A percentile compares a stretch with the other conserved stretches of the same genome.
phyloP scores from a whole-genome alignment of 1,140 invertebrate genomes.

The Chymomyza costata region DNA sequence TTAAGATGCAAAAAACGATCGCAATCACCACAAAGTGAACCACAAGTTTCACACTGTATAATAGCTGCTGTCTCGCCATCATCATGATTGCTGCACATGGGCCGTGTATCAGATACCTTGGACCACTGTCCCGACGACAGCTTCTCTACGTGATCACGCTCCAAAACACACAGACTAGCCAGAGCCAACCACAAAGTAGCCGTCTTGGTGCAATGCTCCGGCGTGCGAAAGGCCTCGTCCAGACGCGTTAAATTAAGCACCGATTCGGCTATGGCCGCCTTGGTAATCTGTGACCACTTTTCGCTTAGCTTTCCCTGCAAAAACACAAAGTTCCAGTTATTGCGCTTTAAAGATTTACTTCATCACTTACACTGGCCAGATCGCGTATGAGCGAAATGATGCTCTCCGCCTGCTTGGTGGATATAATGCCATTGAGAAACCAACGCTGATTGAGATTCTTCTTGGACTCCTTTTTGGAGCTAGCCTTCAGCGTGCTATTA shows the following conservation, averaged over 20 bases:
- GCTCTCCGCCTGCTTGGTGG: conserved; percentile 88
- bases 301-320: conserved; percentile 90
- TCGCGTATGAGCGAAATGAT: conserved; percentile 92
- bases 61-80: conserved; percentile 96
- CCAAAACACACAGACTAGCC: conserved; percentile 93
- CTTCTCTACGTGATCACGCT: conserved; percentile 93
- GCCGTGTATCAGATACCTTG: conserved; percentile 75
- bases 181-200: conserved; percentile 94
- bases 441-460: conserved; percentile 78
- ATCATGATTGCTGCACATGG: conserved; percentile 96
- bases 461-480: conserved; percentile 37
- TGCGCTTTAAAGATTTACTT: too few species aligned
- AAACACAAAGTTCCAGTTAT: neutral
- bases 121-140: conserved; percentile 84
- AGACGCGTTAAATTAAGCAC: conserved; percentile 90
- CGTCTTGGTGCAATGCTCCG: conserved; percentile 85
- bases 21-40: conserved; percentile 95
- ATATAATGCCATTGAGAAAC: conserved; percentile 91
- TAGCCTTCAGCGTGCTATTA: neutral
- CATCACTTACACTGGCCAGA: conserved; percentile 87
- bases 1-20: conserved; percentile 96
- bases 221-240: conserved; percentile 83
- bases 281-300: conserved; percentile 90
- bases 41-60: conserved; percentile 93
- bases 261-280: conserved; percentile 93